Base-by-base conservation (phyloP, 2,113 vertebrate genomes). In the Sorex fumeus region DNA sequence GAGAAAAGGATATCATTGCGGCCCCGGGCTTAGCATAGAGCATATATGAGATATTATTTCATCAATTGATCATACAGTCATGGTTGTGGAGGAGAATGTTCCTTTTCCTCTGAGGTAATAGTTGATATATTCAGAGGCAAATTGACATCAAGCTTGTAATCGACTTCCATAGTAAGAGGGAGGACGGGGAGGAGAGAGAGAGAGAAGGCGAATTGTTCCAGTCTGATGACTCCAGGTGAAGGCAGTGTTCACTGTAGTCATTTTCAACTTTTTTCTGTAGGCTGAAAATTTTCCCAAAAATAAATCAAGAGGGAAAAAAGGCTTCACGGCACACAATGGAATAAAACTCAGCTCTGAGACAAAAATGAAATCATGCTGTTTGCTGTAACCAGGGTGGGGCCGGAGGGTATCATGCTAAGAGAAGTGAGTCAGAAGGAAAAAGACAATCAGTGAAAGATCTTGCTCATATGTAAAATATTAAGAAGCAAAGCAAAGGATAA, bases 211-310 rank as follows among this genome's bases (percentile, higher is more conserved):
- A 89, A 57, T 57, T 25, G 34, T 13, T 28, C 66, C 30, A 79
- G 45, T 66, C 12, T 75, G 62, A 57, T 21, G 47, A 69, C 28
- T 28, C 45, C 28, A 79, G 32, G 28, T 12, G 23, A 50, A 88
- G 78, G 27, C 83, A 27, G 6, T 43, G 67, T 21, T 80, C 34
- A 12, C 32, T 79, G 80, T 66, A n/a, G 27, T 64, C 62, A 64
- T 25, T 27, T 23, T 60, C 70, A 18, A 40, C 28, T 36, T 40
- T 40, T 78, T 78, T 71, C 34, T 66, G 80, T 18, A 79, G 53
- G 66, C 43, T 79, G 75, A 90, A 23, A 43, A 43, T 79, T 84
- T 84, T 43, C 25, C 32, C 72, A 85, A 80, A 34, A 19, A 90
- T 79, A 57, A 30, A 3, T 45, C 6, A 25, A 18, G 34, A 74